These are phyloP conservation scores for Perdita meconis DNA, from an alignment of 2,888 invertebrate genomes.

Conservation along the genomic window DNA sequence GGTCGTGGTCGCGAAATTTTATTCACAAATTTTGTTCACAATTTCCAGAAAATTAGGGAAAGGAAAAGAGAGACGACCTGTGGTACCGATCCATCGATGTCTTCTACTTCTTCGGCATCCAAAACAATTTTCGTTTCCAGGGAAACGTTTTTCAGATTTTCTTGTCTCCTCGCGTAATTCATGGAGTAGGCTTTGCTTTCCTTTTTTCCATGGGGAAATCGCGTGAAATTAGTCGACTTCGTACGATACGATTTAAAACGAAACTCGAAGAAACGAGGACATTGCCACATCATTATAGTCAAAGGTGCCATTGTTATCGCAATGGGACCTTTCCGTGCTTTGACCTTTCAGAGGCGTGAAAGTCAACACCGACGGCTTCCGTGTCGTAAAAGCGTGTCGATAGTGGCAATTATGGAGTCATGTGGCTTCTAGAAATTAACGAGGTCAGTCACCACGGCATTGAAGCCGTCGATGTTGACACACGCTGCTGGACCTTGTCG, in stretches of 20 bases:
- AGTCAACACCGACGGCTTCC: constrained; percentile 5
- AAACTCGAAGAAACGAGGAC: too few species aligned
- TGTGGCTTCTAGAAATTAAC: neutral
- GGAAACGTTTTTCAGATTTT: neutral
- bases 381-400: constrained; percentile 5
- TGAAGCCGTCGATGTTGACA: neutral
- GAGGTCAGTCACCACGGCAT: constrained; percentile 4
- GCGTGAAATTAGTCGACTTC: neutral
- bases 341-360: neutral
- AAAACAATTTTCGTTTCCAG: constrained; percentile 21
- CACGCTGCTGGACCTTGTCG: neutral
- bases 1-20: constrained; percentile 60
- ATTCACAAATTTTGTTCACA: too few species aligned
- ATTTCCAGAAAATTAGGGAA: constrained; percentile 57
- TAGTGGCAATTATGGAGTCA: constrained; percentile 5
- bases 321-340: constrained; percentile 11
- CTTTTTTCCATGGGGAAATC: too few species aligned
- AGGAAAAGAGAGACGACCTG: constrained; percentile 35
- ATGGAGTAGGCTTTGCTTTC: constrained; percentile 20
- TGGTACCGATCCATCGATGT: constrained; percentile 24
- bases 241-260: neutral
- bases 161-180: neutral
- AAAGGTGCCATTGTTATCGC: neutral
- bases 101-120: neutral
- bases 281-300: too few species aligned